Base-by-base conservation (phyloP, 2,113 vertebrate genomes). In the Stercorarius parasiticus region DNA sequence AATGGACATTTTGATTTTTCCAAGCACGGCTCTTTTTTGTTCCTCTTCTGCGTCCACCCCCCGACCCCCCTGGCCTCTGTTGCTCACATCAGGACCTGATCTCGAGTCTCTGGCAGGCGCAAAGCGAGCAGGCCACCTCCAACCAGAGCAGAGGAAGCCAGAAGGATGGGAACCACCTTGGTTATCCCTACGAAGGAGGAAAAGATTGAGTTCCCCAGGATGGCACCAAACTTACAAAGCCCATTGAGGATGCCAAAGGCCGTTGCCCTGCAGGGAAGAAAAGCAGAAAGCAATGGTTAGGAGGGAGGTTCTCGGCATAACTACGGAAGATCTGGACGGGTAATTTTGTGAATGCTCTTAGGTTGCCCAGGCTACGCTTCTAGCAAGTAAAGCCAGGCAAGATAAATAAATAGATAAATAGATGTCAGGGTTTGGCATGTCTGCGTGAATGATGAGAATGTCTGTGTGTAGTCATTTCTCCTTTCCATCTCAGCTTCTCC, bases 241-340 rank as follows among this genome's bases (percentile, higher is more conserved):
- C 98, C 99, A 4, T 99, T 99, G 92, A 99, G 98, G 97, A 99
- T 98, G 40, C 99, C 99, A 42, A 99, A 99, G 11, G 99, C 99
- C 1, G 99, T 99, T 81, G 99, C 99, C 96, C 99, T 99, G 98
- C 14, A 61, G 90, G 94, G 72, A 67, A 71, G 95, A 95, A 49
- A 53, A 97, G 43, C 42, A 96, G 82, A 95, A 84, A 94, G 23
- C 52, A 50, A 12, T 55, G 43, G 38, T 94, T 80, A 94, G 47
- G 71, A 82, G 38, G 32, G 43, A 76, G 40, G 50, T 64, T 82
- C 88, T 76, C 0, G 2, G 45, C 59, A 64, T 32, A 62, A 1
- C 42, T 65, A 49, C 42, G 70, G 55, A 67, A 74, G 53, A 59
- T 72, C 36, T 73, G 53, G 40, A 49, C 50, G 42, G 19, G 13